Evolutionary conservation across 2,888 invertebrate genomes (phyloP), one percentile per base, ranked within the genome.

Genomic region (Drosophila bunnanda): DNA sequence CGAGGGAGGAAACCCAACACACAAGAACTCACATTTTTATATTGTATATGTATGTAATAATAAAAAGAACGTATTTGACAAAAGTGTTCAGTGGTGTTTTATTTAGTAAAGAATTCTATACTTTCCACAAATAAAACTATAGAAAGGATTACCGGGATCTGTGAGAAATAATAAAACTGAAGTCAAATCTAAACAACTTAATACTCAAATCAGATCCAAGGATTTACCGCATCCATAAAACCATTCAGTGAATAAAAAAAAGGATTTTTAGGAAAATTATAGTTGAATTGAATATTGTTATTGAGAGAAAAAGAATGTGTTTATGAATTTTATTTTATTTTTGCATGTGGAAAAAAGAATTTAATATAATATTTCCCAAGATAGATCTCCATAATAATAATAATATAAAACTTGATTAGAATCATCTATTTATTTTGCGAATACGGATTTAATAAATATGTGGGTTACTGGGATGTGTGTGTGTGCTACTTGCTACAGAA

Each of bases 31-130:
- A 86, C 77, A 77, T 79, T 85, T 87, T 86, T 85, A 83, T 82
- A 79, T 76, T 76, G 78, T 82, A 79, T 68, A 75, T 74, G 75
- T 74, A 74, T 87, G 82, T 82, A 85, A 75, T 67, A 72, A 70
- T 64, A 73, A 75, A 62, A 54, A 59, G 58, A 84, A 50, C 81
- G 71, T 85, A 82, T 80, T 82, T 85, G 80, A 76, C 70, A 84
- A 82, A 78, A 85, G 79, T 81, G 79, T 67, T 55, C 4, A 50
- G 15, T 32, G 78, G 62, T 1, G n/a, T 55, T 55, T 68, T 60
- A 67, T 46, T 50, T 58, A 0, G 20, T 2, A 13, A 9, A 32
- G 20, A 50, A 50, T 20, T 50, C 0, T 15, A 30, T 2, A 0
- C 2, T 20, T 32, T 30, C 2, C 0, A 30, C 13, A 4, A 6